A percentile compares a stretch with the other conserved stretches of the same genome.
Conservation (phyloP, 2,113 vertebrate genomes). For the Anarhynchus alexandrinus region DNA sequence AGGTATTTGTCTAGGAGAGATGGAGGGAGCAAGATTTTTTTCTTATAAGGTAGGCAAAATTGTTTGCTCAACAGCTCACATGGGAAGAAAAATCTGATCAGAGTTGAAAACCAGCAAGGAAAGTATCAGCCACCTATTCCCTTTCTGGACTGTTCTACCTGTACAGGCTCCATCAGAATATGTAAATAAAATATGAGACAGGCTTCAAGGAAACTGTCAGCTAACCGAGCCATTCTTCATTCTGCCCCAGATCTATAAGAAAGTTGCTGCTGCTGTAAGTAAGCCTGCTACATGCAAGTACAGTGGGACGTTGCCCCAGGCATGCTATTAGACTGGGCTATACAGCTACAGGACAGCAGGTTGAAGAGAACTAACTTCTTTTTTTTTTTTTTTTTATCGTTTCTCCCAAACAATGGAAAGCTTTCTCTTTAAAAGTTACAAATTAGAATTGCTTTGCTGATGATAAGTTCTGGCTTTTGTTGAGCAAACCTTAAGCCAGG, state of each 20-base stretch:
- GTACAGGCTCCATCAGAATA: background rate
- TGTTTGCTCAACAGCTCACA: background rate
- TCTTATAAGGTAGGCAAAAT: background rate
- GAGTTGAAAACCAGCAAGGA: background rate
- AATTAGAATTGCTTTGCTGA: slow-evolving; percentile 44
- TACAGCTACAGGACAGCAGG: background rate
- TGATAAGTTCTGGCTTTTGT: slow-evolving; percentile 64
- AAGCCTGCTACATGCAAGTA: background rate
- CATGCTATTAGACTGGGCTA: background rate
- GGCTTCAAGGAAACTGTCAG: background rate
- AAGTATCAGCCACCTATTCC: background rate
- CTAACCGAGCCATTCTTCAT: background rate
- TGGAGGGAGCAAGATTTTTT: background rate
- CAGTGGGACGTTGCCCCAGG: background rate
- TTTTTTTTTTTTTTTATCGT: background rate
- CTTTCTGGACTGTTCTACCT: background rate
- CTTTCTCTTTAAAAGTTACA: slow-evolving; percentile 32
- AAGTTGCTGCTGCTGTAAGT: background rate
- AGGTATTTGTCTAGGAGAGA: background rate
- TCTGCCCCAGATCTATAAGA: background rate
- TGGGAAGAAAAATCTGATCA: background rate
- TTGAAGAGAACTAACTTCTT: background rate
- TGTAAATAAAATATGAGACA: background rate
- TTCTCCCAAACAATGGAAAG: slow-evolving; percentile 19
- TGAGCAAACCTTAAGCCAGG: slow-evolving; percentile 31